phyloP scores from a whole-genome alignment of 2,888 invertebrate genomes.

The Erebia aethiops region DNA sequence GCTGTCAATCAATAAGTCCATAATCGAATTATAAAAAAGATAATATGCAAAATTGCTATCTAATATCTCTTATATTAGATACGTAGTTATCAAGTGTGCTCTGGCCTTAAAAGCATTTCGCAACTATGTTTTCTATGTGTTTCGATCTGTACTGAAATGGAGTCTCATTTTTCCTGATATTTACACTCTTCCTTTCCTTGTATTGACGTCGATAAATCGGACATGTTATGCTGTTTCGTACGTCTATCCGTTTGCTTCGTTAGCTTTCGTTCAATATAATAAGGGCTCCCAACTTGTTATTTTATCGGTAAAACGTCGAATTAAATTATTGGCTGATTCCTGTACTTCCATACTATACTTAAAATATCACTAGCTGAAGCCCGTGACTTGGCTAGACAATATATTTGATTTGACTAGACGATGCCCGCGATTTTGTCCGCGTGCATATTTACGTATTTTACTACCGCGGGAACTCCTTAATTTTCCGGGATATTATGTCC shows the following conservation, averaged over 20 bases:
- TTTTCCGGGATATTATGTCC: too few species aligned
- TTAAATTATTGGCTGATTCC: background rate
- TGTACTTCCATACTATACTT: too few species aligned
- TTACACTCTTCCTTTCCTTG: constrained; percentile 14
- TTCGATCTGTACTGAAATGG: constrained; percentile 29
- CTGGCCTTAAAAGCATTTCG: background rate
- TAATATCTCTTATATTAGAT: too few species aligned
- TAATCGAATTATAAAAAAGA: background rate
- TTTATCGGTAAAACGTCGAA: background rate
- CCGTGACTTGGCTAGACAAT: too few species aligned
- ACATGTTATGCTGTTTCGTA: constrained; percentile 3
- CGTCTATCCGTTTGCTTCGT: background rate
- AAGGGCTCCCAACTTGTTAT: background rate
- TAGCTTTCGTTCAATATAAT: constrained; percentile 8
- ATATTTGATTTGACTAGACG: too few species aligned
- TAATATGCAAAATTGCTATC: background rate
- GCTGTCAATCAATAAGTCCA: too few species aligned
- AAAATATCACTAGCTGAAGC: too few species aligned
- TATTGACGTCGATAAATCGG: constrained; percentile 7
- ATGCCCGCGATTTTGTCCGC: too few species aligned
- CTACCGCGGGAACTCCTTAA: too few species aligned
- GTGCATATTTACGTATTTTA: too few species aligned
- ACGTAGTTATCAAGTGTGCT: background rate
- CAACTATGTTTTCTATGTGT: constrained; percentile 19
- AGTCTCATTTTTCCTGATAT: constrained; percentile 23